A percentile compares a stretch with the other conserved stretches of the same genome.
phyloP scores from a whole-genome alignment of 2,797 vertebrate genomes.

The Vultur gryphus region DNA sequence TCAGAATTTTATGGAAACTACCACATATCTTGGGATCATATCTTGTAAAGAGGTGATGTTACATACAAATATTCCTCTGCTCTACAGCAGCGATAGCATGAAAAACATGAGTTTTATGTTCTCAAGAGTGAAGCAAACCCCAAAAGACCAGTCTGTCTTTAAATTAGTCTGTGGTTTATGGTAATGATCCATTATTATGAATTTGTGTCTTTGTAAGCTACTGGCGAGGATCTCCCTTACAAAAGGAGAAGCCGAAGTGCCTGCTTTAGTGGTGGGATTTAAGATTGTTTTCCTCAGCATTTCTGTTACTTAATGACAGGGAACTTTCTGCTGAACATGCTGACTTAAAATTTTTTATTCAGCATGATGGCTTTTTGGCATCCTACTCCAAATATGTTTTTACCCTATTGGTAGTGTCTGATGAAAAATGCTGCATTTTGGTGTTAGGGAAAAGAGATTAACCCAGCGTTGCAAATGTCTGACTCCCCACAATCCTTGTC shows the following conservation, averaged over 20 bases:
- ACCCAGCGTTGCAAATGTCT: background rate
- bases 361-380: background rate
- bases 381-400: background rate
- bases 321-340: background rate
- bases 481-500: background rate
- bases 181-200: background rate
- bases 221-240: background rate
- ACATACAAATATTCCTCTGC: background rate
- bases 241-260: background rate
- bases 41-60: constrained; percentile 17
- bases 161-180: background rate
- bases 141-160: background rate
- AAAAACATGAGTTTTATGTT: background rate
- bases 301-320: background rate
- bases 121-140: background rate
- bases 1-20: background rate
- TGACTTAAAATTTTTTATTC: background rate
- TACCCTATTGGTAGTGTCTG: background rate
- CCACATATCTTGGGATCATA: background rate
- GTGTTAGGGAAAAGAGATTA: background rate
- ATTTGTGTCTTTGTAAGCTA: background rate
- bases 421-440: background rate
- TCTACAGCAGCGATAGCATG: background rate
- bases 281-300: background rate
- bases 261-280: background rate